A percentile compares a stretch with the other conserved stretches of the same genome.
phyloP scores from a whole-genome alignment of 2,888 invertebrate genomes.

The Lordiphosa andalusiaca region DNA sequence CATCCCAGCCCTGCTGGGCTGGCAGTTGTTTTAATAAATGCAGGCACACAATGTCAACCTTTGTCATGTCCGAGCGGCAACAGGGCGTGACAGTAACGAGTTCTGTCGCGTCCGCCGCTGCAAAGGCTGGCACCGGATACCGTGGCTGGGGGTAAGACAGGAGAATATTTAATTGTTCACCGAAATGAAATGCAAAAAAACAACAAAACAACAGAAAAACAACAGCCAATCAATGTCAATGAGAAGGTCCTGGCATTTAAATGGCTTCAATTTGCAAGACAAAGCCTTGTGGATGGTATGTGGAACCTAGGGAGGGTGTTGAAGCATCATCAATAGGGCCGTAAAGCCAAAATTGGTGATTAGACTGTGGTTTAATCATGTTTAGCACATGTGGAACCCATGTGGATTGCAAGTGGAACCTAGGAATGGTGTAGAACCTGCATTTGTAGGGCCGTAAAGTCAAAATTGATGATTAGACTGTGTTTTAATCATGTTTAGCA shows the following conservation, averaged over 20 bases:
- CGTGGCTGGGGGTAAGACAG: conserved; percentile 31
- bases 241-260: conserved; percentile 20
- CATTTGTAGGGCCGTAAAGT: too few relatives aligned
- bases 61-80: conserved; percentile 63
- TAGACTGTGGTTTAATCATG: too few relatives aligned
- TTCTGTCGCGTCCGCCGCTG: conserved; percentile 20
- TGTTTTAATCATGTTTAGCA: too few relatives aligned
- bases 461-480: too few relatives aligned
- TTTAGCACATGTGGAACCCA: too few relatives aligned
- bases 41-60: conserved; percentile 66
- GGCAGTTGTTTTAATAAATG: conserved; percentile 66
- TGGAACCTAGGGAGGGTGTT: neutral
- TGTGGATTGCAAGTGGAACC: too few relatives aligned
- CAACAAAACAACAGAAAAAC: neutral
- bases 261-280: conserved; percentile 29
- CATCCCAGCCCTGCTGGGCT: conserved; percentile 29
- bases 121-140: conserved; percentile 9
- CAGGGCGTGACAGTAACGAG: conserved; percentile 64
- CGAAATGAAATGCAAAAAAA: conserved; percentile 15
- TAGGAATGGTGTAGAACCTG: neutral
- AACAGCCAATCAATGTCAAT: conserved; percentile 55
- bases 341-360: too few relatives aligned
- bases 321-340: too few relatives aligned
- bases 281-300: conserved; percentile 6
- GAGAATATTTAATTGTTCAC: conserved; percentile 40